Conservation (phyloP, 2,888 invertebrate species). For the Formica aserva region DNA sequence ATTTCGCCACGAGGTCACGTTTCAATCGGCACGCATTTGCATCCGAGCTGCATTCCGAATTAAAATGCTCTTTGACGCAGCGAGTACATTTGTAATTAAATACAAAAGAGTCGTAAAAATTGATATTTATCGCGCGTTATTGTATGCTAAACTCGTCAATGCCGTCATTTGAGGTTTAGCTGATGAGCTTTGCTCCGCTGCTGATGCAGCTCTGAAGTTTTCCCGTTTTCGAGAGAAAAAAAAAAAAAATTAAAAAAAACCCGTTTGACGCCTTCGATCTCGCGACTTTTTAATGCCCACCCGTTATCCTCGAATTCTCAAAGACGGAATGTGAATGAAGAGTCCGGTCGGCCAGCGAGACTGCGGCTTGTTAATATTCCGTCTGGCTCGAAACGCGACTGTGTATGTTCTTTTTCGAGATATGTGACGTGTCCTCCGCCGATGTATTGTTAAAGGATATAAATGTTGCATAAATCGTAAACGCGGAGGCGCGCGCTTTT, state of each 20-base stretch:
- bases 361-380: constrained; percentile 49
- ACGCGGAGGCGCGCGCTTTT: constrained; percentile 1
- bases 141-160: constrained; percentile 7
- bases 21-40: constrained; percentile 22
- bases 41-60: constrained; percentile 18
- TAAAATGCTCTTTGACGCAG: constrained; percentile 20
- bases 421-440: constrained; percentile 46
- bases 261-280: constrained; percentile 57
- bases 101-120: constrained; percentile 25
- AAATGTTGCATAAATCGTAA: constrained; percentile 31
- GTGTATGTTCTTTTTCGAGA: constrained; percentile 56
- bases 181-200: neutral
- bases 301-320: constrained; percentile 62
- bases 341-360: constrained; percentile 43
- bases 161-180: constrained; percentile 11
- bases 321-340: constrained; percentile 59
- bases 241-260: neutral
- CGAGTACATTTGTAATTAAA: constrained; percentile 29
- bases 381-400: constrained; percentile 42
- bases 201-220: constrained; percentile 19
- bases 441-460: constrained; percentile 38
- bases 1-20: constrained; percentile 34
- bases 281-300: constrained; percentile 53
- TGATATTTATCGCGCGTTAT: neutral
- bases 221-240: constrained; percentile 37